These are phyloP conservation scores for Falco naumanni DNA, from an alignment of 2,797 vertebrate genomes.

Conservation along the genomic window DNA sequence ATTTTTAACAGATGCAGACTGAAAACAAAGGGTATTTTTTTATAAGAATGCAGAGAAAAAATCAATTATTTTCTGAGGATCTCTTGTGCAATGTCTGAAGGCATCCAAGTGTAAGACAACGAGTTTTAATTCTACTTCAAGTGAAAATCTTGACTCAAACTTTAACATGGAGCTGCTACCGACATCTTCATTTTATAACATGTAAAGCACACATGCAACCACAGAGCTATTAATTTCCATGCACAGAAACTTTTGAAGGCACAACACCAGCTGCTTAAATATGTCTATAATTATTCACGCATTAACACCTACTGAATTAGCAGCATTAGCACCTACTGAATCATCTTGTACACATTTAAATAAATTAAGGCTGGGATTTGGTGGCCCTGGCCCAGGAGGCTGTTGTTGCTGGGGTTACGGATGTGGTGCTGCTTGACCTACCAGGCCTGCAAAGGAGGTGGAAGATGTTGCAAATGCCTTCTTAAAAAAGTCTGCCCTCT, in stretches of 20 bases:
- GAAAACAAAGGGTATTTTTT: not conserved
- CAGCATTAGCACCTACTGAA: conserved; percentile 73
- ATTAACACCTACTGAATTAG: conserved; percentile 74
- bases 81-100: not conserved
- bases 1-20: not conserved
- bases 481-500: not conserved
- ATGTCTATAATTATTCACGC: conserved; percentile 74
- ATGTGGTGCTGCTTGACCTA: not conserved
- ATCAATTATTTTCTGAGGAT: not conserved
- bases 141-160: not conserved
- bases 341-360: conserved; percentile 55
- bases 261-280: conserved; percentile 70
- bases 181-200: conserved; percentile 54
- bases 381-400: not conserved
- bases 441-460: not conserved
- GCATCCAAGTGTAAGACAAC: not conserved
- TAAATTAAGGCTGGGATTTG: not conserved
- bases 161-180: not conserved
- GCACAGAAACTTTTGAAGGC: conserved; percentile 55
- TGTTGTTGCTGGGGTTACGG: not conserved
- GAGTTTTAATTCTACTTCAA: not conserved
- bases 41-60: not conserved
- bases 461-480: not conserved
- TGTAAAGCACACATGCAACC: conserved; percentile 10
- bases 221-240: conserved; percentile 60